These are phyloP conservation scores for Entomobrya multifasciata DNA, from an alignment of 2,888 invertebrate species.

Conservation along the genomic window DNA sequence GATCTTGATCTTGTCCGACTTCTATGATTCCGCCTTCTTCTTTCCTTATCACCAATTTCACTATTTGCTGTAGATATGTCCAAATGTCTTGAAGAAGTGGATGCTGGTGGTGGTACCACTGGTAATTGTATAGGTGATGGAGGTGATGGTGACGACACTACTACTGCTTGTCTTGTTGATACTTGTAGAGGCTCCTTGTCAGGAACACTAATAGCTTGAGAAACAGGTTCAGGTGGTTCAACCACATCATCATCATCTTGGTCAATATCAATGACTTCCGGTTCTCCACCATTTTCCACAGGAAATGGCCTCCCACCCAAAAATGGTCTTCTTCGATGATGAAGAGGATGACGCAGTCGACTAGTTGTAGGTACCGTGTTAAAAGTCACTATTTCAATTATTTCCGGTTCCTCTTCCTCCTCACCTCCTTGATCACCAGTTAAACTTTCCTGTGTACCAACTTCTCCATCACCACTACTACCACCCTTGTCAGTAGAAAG, in stretches of 20 bases:
- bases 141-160: slow-evolving; percentile 16
- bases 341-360: slow-evolving; percentile 43
- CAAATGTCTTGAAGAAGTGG: background rate
- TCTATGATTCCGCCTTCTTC: too few relatives aligned
- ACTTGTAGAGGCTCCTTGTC: background rate
- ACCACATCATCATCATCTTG: slow-evolving; percentile 44
- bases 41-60: slow-evolving; percentile 9
- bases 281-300: slow-evolving; percentile 59
- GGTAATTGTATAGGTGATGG: too few relatives aligned
- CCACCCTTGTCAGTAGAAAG: background rate
- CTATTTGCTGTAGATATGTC: slow-evolving; percentile 33
- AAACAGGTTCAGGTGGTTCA: too few relatives aligned
- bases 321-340: slow-evolving; percentile 48
- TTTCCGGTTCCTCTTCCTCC: slow-evolving; percentile 67
- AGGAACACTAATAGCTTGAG: slow-evolving; percentile 26
- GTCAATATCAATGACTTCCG: slow-evolving; percentile 67
- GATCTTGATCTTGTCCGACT: background rate
- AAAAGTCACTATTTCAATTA: slow-evolving; percentile 65
- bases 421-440: too few relatives aligned
- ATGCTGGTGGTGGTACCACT: slow-evolving; percentile 7
- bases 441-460: background rate
- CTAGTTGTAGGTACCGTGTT: slow-evolving; percentile 48
- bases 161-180: background rate
- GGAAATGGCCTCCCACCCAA: slow-evolving; percentile 37
- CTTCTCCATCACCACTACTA: background rate